Conservation (phyloP, 2,797 vertebrate genomes). For the Ispidina picta region DNA sequence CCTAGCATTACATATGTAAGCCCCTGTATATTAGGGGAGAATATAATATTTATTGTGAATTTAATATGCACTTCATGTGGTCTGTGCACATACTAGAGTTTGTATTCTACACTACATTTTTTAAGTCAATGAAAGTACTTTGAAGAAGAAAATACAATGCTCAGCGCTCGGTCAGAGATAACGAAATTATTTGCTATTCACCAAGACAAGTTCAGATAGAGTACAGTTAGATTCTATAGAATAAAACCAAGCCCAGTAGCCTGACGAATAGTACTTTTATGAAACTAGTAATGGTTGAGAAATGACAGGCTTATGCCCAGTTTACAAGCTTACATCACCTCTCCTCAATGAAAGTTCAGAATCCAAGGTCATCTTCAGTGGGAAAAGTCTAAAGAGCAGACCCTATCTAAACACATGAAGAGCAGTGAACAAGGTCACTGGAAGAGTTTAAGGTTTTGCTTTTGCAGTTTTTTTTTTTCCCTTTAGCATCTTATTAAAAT, state of each 20-base stretch:
- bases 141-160: not conserved
- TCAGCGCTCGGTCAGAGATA: not conserved
- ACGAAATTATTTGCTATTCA: not conserved
- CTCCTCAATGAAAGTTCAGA: not conserved
- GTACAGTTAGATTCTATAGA: not conserved
- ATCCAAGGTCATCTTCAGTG: not conserved
- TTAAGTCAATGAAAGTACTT: not conserved
- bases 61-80: not conserved
- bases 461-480: rapidly evolving
- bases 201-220: not conserved
- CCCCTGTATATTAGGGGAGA: not conserved
- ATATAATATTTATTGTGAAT: not conserved
- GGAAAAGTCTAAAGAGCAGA: not conserved
- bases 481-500: not conserved
- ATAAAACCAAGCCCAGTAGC: not conserved
- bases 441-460: not conserved
- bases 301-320: not conserved
- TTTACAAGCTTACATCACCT: not conserved
- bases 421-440: not conserved
- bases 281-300: not conserved
- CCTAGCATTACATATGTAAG: not conserved
- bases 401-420: not conserved
- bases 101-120: not conserved
- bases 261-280: not conserved
- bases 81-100: not conserved